A percentile compares a stretch with the other conserved stretches of the same genome.
phyloP scores from a whole-genome alignment of 1,140 invertebrate species.

The Coenobita brevimanus region DNA sequence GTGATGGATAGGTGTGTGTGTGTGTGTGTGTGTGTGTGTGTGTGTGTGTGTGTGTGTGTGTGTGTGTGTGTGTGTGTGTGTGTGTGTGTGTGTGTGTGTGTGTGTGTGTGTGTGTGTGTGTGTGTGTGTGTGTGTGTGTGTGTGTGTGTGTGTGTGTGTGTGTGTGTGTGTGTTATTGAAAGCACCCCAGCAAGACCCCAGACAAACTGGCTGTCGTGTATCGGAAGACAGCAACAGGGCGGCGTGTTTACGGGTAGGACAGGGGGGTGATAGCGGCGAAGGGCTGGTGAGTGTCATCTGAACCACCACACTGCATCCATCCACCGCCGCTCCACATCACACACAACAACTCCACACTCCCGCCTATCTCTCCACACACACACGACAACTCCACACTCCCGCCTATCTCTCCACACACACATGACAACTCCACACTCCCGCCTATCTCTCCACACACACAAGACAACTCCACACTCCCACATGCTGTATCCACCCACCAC shows the following conservation, averaged over 20 bases:
- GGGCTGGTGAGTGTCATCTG: constrained; percentile 22
- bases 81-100: no score
- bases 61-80: no score
- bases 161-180: constrained; percentile 5
- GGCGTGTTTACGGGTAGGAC: constrained; percentile 29
- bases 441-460: not conserved
- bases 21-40: no score
- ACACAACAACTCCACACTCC: not conserved
- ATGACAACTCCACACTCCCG: not conserved
- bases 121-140: no score
- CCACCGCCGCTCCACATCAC: not conserved
- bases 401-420: not conserved
- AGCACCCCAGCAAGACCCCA: not conserved
- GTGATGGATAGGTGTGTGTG: no score
- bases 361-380: not conserved
- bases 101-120: no score
- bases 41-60: no score
- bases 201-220: constrained; percentile 37
- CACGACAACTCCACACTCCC: not conserved
- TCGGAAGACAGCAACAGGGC: constrained; percentile 14
- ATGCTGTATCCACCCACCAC: no score
- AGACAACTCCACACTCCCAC: not conserved
- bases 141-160: no score
- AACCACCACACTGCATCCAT: constrained; percentile 6
- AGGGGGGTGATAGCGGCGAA: constrained; percentile 8